Evolutionary conservation across 1,140 invertebrate genomes (phyloP).

Genomic region (Campoletis sonorensis): DNA sequence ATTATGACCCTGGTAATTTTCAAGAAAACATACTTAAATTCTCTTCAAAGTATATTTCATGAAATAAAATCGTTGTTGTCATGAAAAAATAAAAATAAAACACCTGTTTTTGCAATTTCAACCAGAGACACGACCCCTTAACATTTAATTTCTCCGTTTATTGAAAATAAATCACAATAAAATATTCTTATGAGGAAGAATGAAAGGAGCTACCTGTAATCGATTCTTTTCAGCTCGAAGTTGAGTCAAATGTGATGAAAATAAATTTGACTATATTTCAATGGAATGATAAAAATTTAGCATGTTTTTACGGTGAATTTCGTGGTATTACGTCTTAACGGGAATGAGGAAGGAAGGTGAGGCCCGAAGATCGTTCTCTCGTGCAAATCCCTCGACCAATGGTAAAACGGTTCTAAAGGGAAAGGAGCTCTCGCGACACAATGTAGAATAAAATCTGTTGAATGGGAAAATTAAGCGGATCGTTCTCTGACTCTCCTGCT

Average conservation of each 20-base stretch:
- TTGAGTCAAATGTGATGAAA: neutral
- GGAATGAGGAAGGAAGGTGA: constrained; percentile 33
- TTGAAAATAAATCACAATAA: too few species aligned
- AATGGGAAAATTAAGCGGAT: constrained; percentile 24
- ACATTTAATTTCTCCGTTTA: too few species aligned
- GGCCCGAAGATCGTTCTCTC: constrained; percentile 4
- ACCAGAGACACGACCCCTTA: too few species aligned
- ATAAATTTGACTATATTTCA: neutral
- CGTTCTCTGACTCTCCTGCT: neutral
- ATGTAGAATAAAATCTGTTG: constrained; percentile 33
- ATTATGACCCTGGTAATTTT: too few species aligned
- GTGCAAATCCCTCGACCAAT: constrained; percentile 25
- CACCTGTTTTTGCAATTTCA: too few species aligned
- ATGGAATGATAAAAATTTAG: neutral
- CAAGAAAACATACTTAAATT: too few species aligned
- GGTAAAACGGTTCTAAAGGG: constrained; percentile 9
- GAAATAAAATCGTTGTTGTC: too few species aligned
- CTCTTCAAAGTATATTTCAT: too few species aligned
- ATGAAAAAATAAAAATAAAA: too few species aligned
- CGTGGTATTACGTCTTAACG: constrained; percentile 9
- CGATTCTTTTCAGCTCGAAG: neutral
- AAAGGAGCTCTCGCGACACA: constrained; percentile 31
- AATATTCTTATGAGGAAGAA: too few species aligned
- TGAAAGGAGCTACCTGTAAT: too few species aligned
- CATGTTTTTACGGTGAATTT: neutral